Conservation (phyloP, 2,888 invertebrate species). For the Dione vanillae region DNA sequence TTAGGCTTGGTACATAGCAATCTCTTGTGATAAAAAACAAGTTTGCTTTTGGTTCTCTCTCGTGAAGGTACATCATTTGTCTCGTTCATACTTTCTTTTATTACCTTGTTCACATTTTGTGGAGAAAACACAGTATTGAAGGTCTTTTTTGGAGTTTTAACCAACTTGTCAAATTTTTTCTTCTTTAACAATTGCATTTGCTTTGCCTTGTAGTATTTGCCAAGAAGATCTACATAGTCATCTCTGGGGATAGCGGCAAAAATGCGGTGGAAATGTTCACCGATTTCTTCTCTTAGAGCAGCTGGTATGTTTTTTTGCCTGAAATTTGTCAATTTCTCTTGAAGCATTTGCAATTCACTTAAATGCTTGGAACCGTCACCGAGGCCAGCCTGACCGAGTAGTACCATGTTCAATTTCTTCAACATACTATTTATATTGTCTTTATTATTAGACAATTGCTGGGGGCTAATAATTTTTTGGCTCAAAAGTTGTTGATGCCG, state of each 20-base stretch:
- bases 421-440: constrained; percentile 73
- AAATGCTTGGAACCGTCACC: constrained; percentile 78
- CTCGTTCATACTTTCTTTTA: constrained; percentile 36
- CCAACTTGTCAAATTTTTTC: constrained; percentile 54
- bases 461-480: constrained; percentile 65
- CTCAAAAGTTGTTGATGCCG: constrained; percentile 70
- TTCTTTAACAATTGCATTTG: constrained; percentile 45
- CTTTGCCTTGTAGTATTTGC: constrained; percentile 59
- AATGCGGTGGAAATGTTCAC: constrained; percentile 78
- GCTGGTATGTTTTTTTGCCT: constrained; percentile 63
- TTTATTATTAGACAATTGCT: constrained; percentile 62
- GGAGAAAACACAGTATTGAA: constrained; percentile 53
- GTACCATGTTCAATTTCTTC: constrained; percentile 82
- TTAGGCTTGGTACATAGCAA: constrained; percentile 54
- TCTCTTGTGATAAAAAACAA: constrained; percentile 58
- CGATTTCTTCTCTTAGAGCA: constrained; percentile 76
- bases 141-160: constrained; percentile 51
- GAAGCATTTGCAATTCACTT: constrained; percentile 67
- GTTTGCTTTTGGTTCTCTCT: constrained; percentile 51
- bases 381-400: constrained; percentile 85
- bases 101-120: constrained; percentile 24
- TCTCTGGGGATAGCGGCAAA: constrained; percentile 74
- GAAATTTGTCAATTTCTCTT: constrained; percentile 62
- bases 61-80: constrained; percentile 22
- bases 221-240: constrained; percentile 69